phyloP scores from a whole-genome alignment of 1,140 invertebrate genomes.

The Psix sp. region DNA sequence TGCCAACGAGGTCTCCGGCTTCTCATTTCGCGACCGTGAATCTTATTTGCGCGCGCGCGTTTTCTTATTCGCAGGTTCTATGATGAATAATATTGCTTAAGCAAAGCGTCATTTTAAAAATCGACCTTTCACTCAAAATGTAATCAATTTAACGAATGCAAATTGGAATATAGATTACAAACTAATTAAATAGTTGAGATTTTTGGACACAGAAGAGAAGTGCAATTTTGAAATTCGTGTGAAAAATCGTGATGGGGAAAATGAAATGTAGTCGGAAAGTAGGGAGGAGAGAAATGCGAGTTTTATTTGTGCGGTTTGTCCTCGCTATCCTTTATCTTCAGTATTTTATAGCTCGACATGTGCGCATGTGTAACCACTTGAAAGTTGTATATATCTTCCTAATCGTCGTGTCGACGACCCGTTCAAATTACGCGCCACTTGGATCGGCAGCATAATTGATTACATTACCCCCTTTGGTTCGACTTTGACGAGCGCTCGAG shows the following conservation, averaged over 20 bases:
- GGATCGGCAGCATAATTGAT: constrained; percentile 48
- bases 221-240: too few species aligned
- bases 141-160: too few species aligned
- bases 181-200: too few species aligned
- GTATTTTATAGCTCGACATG: constrained; percentile 11
- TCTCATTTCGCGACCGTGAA: constrained; percentile 35
- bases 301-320: background rate
- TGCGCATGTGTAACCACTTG: background rate
- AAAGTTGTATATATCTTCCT: constrained; percentile 8
- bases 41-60: constrained; percentile 45
- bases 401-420: constrained; percentile 40
- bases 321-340: constrained; percentile 4
- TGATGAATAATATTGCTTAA: too few species aligned
- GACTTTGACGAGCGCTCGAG: constrained; percentile 30
- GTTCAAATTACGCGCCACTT: constrained; percentile 45
- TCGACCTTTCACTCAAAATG: too few species aligned
- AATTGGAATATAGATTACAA: too few species aligned
- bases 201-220: too few species aligned
- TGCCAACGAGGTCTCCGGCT: constrained; percentile 49
- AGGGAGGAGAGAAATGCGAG: too few species aligned
- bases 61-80: too few species aligned
- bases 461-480: constrained; percentile 39
- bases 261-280: too few species aligned
- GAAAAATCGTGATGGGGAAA: too few species aligned
- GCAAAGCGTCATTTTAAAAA: too few species aligned